phyloP scores from a whole-genome alignment of 2,113 vertebrate genomes.

The Camelus bactrianus region DNA sequence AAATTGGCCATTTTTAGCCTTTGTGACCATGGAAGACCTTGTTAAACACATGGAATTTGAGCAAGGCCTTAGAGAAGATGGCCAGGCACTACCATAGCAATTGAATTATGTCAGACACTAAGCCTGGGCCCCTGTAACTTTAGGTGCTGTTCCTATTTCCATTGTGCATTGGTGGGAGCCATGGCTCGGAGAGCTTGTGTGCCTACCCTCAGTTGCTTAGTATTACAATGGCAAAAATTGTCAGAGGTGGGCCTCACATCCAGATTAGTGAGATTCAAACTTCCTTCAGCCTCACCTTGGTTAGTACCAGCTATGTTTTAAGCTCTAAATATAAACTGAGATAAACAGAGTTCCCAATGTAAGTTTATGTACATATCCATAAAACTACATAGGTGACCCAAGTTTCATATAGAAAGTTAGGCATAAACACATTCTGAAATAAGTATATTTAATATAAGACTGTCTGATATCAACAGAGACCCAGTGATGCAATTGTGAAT shows the following conservation, averaged over 20 bases:
- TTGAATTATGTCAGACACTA: background rate
- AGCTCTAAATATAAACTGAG: conserved; percentile 8
- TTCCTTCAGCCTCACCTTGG: background rate
- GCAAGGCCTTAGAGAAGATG: background rate
- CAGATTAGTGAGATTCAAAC: background rate
- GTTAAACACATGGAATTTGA: background rate
- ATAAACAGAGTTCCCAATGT: background rate
- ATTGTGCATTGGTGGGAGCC: background rate
- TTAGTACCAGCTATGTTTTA: background rate
- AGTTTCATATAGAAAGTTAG: conserved; percentile 18
- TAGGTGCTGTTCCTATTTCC: background rate
- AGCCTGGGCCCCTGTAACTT: background rate
- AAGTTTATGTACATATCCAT: background rate
- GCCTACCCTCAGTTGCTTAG: background rate
- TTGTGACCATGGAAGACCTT: background rate
- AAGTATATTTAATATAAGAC: background rate
- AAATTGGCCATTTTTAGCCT: background rate
- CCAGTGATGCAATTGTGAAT: background rate
- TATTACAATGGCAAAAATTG: background rate
- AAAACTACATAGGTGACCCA: background rate
- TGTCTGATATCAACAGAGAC: background rate
- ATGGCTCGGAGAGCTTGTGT: background rate
- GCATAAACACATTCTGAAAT: background rate
- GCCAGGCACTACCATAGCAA: background rate
- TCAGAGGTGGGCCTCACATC: background rate